Percentiles rank a stretch among this genome's conserved stretches.
Evolutionary conservation across 2,113 vertebrate species (phyloP).

Genomic region (Rafetus swinhoei): DNA sequence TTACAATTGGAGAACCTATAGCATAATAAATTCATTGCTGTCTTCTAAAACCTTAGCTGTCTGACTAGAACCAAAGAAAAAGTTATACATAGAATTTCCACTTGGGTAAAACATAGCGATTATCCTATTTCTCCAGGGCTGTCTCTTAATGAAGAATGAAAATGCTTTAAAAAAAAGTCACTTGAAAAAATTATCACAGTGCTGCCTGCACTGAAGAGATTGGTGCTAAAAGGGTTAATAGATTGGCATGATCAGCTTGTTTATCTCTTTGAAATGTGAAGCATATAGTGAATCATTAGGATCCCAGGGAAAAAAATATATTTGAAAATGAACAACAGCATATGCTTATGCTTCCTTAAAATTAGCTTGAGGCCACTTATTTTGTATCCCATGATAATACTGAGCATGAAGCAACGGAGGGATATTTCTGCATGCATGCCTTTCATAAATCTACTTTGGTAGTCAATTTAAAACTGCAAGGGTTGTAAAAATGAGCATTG

Average conservation of each 20-base stretch:
- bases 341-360: conserved; percentile 56
- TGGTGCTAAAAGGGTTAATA: neutral
- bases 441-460: neutral
- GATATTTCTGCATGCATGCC: neutral
- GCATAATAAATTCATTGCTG: neutral
- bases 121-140: neutral
- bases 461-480: neutral
- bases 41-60: neutral
- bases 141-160: neutral
- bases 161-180: neutral
- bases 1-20: neutral
- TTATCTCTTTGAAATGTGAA: conserved; percentile 45
- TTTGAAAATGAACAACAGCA: conserved; percentile 39
- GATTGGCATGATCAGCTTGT: neutral
- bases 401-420: conserved; percentile 6
- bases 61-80: neutral
- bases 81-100: neutral
- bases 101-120: neutral
- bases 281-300: conserved; percentile 42
- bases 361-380: conserved; percentile 36
- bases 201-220: neutral
- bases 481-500: neutral
- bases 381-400: conserved; percentile 27
- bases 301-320: conserved; percentile 37
- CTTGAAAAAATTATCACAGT: neutral